Evolutionary conservation across 2,888 invertebrate genomes (phyloP).

Genomic region (Lepidocyrtoides sp.): DNA sequence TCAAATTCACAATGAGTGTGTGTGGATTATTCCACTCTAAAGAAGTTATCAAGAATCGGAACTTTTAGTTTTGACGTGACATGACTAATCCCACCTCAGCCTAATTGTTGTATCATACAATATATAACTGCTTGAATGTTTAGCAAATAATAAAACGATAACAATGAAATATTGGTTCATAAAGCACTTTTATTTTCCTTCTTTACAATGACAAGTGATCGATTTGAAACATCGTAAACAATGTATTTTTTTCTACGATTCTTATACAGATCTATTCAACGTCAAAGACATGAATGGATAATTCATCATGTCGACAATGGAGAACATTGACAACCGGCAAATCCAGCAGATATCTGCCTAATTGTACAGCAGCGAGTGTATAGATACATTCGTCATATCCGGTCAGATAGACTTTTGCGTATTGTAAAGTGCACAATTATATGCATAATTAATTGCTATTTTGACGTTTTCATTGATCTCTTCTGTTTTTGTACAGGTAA

Average conservation of each 20-base stretch:
- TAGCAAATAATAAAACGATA: background rate
- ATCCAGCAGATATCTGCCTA: background rate
- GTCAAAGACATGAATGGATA: background rate
- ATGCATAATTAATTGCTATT: conserved; percentile 57
- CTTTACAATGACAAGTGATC: conserved; percentile 1
- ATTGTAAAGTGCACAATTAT: background rate
- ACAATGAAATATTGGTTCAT: background rate
- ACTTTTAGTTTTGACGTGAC: background rate
- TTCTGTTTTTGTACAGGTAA: background rate
- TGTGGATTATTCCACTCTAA: background rate
- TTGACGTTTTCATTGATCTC: conserved; percentile 23
- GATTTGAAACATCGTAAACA: background rate
- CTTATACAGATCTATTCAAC: background rate
- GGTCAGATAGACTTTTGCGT: conserved; percentile 29
- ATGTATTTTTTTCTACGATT: background rate
- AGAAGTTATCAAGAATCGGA: background rate
- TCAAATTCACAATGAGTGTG: background rate
- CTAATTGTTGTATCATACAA: background rate
- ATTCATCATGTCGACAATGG: conserved; percentile 43
- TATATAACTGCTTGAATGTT: no score
- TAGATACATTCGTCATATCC: conserved; percentile 34
- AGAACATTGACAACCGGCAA: conserved; percentile 11
- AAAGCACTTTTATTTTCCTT: background rate
- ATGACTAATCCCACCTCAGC: background rate
- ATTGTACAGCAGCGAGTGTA: background rate